Percentiles rank a stretch among this genome's conserved stretches.
Conservation (phyloP, 2,113 vertebrate species). For the Hydrolagus affinis region DNA sequence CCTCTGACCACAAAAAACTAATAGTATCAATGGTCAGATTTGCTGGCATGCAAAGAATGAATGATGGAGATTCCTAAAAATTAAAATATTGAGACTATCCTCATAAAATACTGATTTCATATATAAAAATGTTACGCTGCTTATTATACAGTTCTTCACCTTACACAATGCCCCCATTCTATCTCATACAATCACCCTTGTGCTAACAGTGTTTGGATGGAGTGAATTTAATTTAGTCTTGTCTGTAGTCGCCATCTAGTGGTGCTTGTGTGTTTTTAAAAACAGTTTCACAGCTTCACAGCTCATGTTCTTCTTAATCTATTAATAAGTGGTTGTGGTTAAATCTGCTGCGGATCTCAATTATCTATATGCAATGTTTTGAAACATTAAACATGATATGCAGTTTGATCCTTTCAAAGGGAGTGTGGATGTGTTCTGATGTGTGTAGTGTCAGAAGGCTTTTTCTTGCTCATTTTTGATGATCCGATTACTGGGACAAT, state of each 20-base stretch:
- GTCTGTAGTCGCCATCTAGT: conserved; percentile 9
- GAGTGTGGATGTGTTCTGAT: no score
- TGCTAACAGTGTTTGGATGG: background rate
- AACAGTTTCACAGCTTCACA: background rate
- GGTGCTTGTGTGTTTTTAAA: background rate
- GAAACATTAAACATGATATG: no score
- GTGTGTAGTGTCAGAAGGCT: no score
- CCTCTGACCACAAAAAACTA: background rate
- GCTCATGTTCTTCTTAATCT: background rate
- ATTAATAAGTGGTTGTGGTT: background rate
- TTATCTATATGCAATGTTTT: background rate
- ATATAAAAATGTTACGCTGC: background rate
- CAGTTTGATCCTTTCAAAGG: no score
- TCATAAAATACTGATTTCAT: background rate
- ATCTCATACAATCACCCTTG: background rate
- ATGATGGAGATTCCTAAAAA: background rate
- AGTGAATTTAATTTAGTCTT: conserved; percentile 3
- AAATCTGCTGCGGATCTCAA: background rate
- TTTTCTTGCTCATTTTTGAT: no score
- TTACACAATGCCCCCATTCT: background rate
- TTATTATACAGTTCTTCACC: background rate
- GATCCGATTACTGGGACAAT: no score
- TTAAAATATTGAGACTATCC: background rate
- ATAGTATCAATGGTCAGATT: background rate
- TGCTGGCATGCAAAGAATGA: background rate